phyloP scores from a whole-genome alignment of 2,888 invertebrate species.

The Myopa tessellatipennis region DNA sequence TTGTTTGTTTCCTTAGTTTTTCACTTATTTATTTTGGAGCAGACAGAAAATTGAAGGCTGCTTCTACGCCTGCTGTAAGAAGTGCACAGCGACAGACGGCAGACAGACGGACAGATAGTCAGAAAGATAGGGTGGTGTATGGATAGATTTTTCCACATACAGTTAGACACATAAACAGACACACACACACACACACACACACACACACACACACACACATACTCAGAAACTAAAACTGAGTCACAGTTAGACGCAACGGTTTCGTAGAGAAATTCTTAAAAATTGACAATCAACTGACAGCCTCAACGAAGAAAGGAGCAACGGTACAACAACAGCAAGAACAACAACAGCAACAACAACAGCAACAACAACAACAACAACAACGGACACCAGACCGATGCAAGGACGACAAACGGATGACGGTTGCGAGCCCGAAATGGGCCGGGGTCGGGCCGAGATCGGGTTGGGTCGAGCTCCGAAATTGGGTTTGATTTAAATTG shows the following conservation, averaged over 20 bases:
- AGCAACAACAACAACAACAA: no score
- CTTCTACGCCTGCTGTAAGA: conserved; percentile 19
- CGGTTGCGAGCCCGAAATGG: no score
- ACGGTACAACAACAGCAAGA: background rate
- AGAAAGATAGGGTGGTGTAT: no score
- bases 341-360: no score
- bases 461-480: background rate
- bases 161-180: background rate
- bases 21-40: conserved; percentile 24
- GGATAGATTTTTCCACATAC: no score
- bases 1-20: conserved; percentile 28
- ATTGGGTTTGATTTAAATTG: conserved; percentile 43
- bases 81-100: background rate
- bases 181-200: background rate
- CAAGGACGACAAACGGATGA: background rate
- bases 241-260: background rate
- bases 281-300: conserved; percentile 38
- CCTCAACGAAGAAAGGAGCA: conserved; percentile 9
- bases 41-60: conserved; percentile 26
- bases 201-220: background rate
- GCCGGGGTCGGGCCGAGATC: no score
- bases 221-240: background rate
- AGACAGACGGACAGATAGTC: background rate
- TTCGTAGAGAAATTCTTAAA: conserved; percentile 30
- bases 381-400: background rate